Conservation (phyloP, 2,888 invertebrate species). For the Stenchaetothrips biformis region DNA sequence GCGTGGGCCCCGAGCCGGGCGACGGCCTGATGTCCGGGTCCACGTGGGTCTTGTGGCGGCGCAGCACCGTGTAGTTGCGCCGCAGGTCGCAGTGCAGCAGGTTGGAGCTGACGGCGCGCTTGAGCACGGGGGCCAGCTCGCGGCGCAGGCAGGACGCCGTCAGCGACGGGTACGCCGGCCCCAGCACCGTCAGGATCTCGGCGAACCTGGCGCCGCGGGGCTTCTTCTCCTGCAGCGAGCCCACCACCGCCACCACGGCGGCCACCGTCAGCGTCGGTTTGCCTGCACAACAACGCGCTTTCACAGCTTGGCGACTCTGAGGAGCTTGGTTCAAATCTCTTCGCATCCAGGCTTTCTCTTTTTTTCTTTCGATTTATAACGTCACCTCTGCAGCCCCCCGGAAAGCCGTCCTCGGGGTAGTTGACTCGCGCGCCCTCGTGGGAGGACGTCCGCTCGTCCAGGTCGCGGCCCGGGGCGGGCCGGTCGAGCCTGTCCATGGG, state of each 20-base stretch:
- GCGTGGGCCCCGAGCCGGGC: neutral
- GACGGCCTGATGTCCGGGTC: neutral
- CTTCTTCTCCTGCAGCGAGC: constrained; percentile 9
- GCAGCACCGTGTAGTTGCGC: constrained; percentile 11
- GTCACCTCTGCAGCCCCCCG: neutral
- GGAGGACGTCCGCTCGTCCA: neutral
- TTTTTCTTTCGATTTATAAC: neutral
- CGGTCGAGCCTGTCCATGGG: neutral
- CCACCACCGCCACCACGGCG: neutral
- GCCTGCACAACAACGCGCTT: neutral
- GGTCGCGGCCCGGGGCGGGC: neutral
- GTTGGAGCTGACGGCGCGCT: constrained; percentile 1
- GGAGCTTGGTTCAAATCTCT: neutral
- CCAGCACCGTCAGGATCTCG: constrained; percentile 16
- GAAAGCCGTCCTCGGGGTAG: neutral
- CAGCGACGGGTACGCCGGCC: constrained; percentile 1
- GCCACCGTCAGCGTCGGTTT: neutral
- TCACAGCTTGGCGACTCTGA: neutral
- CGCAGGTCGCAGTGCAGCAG: neutral
- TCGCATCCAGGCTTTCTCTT: too few relatives aligned
- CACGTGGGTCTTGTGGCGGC: constrained; percentile 19
- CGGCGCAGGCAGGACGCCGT: constrained; percentile 15
- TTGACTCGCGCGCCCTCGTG: neutral
- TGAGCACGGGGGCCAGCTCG: constrained; percentile 2
- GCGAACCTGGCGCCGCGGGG: neutral